Evolutionary conservation across 2,888 invertebrate species (phyloP).

Genomic region (Aphodius sticticus): DNA sequence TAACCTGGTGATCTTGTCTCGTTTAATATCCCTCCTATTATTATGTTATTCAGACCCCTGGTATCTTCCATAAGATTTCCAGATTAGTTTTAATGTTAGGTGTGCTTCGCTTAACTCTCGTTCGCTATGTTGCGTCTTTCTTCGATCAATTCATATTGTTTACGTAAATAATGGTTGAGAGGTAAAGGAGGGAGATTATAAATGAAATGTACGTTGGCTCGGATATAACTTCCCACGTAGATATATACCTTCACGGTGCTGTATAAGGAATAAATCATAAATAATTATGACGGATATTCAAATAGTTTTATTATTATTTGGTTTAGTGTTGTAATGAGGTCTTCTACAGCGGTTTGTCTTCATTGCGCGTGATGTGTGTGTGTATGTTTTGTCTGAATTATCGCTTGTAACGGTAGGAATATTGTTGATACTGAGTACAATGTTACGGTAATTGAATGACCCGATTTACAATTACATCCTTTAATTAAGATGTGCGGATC

Average conservation of each 20-base stretch:
- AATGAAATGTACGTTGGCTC: constrained; percentile 14
- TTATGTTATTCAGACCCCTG: constrained; percentile 45
- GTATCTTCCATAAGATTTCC: constrained; percentile 42
- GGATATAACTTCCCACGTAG: constrained; percentile 17
- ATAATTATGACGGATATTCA: constrained; percentile 28
- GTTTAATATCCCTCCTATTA: constrained; percentile 46
- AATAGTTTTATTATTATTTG: constrained; percentile 27
- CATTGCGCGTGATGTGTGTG: not conserved
- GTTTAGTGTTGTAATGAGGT: constrained; percentile 5
- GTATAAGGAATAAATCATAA: constrained; percentile 20
- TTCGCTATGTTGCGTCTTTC: constrained; percentile 8
- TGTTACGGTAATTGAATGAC: not conserved
- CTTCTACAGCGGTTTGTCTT: not conserved
- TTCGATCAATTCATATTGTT: constrained; percentile 19
- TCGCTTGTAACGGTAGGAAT: not conserved
- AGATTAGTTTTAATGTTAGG: constrained; percentile 38
- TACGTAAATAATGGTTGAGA: constrained; percentile 10
- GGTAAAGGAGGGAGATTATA: not conserved
- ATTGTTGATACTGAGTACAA: not conserved
- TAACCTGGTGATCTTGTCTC: constrained; percentile 45
- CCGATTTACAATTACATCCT: not conserved
- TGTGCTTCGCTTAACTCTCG: constrained; percentile 22
- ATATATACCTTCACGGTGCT: not conserved
- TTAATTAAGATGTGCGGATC: not conserved
- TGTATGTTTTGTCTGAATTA: not conserved